These are phyloP conservation scores for Microplitis deprimator DNA, from an alignment of 2,888 invertebrate species.

Conservation along the genomic window DNA sequence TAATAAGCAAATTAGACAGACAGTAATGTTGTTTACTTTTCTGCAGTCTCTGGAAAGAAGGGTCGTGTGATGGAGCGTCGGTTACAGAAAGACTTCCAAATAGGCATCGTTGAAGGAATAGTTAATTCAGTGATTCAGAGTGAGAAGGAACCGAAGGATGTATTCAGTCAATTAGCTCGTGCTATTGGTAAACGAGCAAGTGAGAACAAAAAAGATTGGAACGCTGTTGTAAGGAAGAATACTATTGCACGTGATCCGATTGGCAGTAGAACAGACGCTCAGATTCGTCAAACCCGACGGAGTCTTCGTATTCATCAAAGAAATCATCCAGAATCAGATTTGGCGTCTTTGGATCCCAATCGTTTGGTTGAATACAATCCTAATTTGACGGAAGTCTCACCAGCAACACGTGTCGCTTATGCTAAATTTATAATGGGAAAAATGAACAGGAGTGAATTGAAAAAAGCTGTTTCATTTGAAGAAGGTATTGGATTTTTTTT, in stretches of 20 bases:
- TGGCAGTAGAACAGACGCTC: conserved; percentile 81
- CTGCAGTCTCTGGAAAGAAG: conserved; percentile 85
- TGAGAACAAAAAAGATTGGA: conserved; percentile 83
- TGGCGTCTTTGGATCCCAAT: conserved; percentile 81
- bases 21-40: conserved; percentile 32
- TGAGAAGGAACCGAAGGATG: conserved; percentile 82
- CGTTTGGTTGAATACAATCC: conserved; percentile 87
- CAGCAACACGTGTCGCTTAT: conserved; percentile 86
- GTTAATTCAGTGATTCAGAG: conserved; percentile 81
- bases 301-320: conserved; percentile 82
- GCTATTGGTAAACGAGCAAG: conserved; percentile 80
- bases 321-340: conserved; percentile 76
- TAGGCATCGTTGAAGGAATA: conserved; percentile 88
- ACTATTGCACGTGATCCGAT: conserved; percentile 83
- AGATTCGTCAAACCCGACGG: conserved; percentile 78
- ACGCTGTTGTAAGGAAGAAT: conserved; percentile 83
- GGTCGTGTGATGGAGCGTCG: conserved; percentile 90
- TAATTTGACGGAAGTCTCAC: conserved; percentile 81
- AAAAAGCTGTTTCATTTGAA: conserved; percentile 34
- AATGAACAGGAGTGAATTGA: conserved; percentile 70
- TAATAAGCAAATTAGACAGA: not conserved
- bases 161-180: conserved; percentile 87
- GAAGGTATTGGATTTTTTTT: conserved; percentile 9
- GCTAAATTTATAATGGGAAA: conserved; percentile 89
- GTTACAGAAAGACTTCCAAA: conserved; percentile 91